phyloP scores from a whole-genome alignment of 2,797 vertebrate genomes.

The Cyclura pinguis region DNA sequence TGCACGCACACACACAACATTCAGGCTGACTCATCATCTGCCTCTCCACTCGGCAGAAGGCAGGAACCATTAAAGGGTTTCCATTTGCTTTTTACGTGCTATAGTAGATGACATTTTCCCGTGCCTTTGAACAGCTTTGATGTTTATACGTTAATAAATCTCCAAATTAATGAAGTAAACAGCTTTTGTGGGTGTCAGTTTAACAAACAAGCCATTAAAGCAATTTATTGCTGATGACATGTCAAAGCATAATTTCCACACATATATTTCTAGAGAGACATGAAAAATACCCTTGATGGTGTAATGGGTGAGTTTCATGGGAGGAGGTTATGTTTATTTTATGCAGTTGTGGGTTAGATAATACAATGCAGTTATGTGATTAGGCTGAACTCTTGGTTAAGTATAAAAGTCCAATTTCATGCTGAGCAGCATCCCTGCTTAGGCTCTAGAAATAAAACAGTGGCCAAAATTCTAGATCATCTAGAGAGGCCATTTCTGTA shows the following conservation, averaged over 20 bases:
- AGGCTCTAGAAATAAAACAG: not conserved
- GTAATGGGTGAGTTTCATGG: not conserved
- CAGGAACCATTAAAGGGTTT: constrained; percentile 56
- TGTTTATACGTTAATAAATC: constrained; percentile 70
- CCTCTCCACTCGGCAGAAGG: constrained; percentile 42
- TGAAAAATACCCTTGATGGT: constrained; percentile 54
- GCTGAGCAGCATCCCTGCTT: not conserved
- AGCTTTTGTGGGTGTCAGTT: constrained; percentile 69
- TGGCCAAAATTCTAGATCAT: too few species aligned
- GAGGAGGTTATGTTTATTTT: not conserved
- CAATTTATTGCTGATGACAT: constrained; percentile 70
- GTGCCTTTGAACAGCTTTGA: constrained; percentile 68
- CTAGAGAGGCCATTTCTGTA: too few species aligned
- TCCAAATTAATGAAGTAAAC: constrained; percentile 74
- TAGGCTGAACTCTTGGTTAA: not conserved
- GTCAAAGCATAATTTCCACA: constrained; percentile 65
- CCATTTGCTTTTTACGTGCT: constrained; percentile 63
- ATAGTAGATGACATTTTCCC: constrained; percentile 61
- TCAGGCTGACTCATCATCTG: constrained; percentile 25
- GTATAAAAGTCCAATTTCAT: not conserved
- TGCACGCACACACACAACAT: not conserved
- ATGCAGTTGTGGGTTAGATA: not conserved
- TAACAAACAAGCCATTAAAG: constrained; percentile 73
- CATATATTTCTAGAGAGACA: constrained; percentile 55
- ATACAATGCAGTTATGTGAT: not conserved